Evolutionary conservation across 1,140 invertebrate species (phyloP).

Genomic region (Drosophila suzukii): DNA sequence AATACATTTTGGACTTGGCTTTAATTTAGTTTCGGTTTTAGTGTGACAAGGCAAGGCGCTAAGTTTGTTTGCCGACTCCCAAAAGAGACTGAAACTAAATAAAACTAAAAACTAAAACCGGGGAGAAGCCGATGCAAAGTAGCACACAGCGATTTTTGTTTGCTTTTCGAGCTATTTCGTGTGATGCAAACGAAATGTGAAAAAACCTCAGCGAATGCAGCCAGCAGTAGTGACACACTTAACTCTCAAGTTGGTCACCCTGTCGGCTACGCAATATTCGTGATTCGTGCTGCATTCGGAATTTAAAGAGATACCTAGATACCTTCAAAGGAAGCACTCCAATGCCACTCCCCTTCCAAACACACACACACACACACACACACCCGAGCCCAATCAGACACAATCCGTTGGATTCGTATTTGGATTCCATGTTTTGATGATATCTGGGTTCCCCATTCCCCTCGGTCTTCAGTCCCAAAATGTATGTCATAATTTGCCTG

Average conservation of each 20-base stretch:
- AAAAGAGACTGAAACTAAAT: conserved; percentile 12
- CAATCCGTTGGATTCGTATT: conserved; percentile 8
- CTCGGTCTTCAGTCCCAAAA: conserved; percentile 2
- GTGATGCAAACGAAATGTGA: conserved; percentile 11
- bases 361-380: conserved; percentile 2
- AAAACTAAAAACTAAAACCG: background rate
- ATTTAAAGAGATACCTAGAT: background rate
- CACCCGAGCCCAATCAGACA: conserved; percentile 7
- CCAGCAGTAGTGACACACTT: conserved; percentile 37
- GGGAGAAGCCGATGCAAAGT: conserved; percentile 20
- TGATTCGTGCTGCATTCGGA: conserved; percentile 4
- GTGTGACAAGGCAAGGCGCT: conserved; percentile 73
- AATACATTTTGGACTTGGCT: conserved; percentile 63
- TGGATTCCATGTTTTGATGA: conserved; percentile 20
- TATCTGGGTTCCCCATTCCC: conserved; percentile 27
- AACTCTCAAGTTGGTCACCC: conserved; percentile 46
- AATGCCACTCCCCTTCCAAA: conserved; percentile 1
- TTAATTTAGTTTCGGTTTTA: conserved; percentile 45
- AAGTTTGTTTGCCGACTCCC: conserved; percentile 73
- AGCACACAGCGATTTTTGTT: conserved; percentile 57
- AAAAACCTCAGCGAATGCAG: conserved; percentile 23
- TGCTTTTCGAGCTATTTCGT: conserved; percentile 31
- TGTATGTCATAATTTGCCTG: conserved; percentile 52
- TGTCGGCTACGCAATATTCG: conserved; percentile 65
- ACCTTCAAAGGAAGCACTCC: conserved; percentile 16